Evolutionary conservation across 2,888 invertebrate species (phyloP).

Genomic region (Synergus laeviventris): DNA sequence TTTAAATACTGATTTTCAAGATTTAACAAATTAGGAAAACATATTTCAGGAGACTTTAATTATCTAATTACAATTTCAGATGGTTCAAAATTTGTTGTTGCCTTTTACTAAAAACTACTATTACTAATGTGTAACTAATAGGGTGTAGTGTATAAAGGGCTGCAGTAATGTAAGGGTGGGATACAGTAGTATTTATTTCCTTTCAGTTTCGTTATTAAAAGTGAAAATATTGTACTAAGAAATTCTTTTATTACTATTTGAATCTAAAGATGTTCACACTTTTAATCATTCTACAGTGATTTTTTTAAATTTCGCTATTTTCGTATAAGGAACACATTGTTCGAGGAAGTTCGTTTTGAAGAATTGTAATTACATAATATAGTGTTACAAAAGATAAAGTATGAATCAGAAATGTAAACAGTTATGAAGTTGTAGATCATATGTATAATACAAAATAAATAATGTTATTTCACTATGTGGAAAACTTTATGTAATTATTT

Average conservation of each 20-base stretch:
- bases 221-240: neutral
- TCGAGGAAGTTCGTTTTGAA: neutral
- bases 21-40: neutral
- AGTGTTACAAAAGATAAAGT: neutral
- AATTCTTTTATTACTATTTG: neutral
- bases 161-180: neutral
- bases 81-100: neutral
- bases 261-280: neutral
- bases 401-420: constrained; percentile 15
- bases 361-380: neutral
- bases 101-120: neutral
- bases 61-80: neutral
- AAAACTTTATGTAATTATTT: neutral
- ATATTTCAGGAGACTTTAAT: neutral
- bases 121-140: neutral
- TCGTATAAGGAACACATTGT: neutral
- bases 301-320: neutral
- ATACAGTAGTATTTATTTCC: neutral
- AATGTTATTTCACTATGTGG: constrained; percentile 24
- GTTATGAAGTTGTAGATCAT: constrained; percentile 34
- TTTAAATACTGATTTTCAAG: neutral
- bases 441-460: constrained; percentile 32
- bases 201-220: neutral
- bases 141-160: neutral
- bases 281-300: neutral